Evolutionary conservation across 2,888 invertebrate genomes (phyloP), one percentile per base, ranked within the genome.

Genomic region (Scaptomyza parva): DNA sequence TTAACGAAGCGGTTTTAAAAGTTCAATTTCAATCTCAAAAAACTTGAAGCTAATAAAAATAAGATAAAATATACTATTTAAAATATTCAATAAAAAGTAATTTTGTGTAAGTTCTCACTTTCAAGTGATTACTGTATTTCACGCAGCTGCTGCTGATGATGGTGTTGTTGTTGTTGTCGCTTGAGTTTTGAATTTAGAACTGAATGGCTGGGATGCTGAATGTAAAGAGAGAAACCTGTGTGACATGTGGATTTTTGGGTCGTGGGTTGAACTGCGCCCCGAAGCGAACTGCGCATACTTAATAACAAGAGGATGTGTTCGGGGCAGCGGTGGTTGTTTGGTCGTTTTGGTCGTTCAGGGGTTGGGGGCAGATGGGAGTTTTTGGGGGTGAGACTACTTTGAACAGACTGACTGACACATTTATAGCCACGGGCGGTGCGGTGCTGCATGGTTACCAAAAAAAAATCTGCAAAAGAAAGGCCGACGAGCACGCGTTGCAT

Each of bases 361-460:
- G 28, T 20, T 30, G 47, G 41, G 39, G 47, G 53, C 35, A 39
- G 51, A 33, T 37, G 39, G 24, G 8, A 18, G 60, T 18, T 47
- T 39, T 28, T 28, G 28, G 8, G 28, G 26, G 28, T 43, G 41
- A n/a, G 47, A 47, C 9, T 20, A 30, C 28, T 18, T 9, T 20
- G 35, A 44, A 61, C 43, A 50, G 44, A 39, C 59, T 55, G 59
- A 45, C 77, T 82, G 85, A 76, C 82, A 82, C 79, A 78, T 71
- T 76, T 70, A 77, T 76, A 59, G 70, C 76, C 52, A 50, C 61
- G 65, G 76, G 75, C 64, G 62, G 51, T 61, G 52, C 35, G 53
- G 35, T 62, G 62, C 40, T 58, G 60, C 81, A 78, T 81, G 73
- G 85, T 74, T 74, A 84, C 81, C 76, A 71, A 71, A 78, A 62